Evolutionary conservation across 2,797 vertebrate species (phyloP).

Genomic region (Nannoperca australis): DNA sequence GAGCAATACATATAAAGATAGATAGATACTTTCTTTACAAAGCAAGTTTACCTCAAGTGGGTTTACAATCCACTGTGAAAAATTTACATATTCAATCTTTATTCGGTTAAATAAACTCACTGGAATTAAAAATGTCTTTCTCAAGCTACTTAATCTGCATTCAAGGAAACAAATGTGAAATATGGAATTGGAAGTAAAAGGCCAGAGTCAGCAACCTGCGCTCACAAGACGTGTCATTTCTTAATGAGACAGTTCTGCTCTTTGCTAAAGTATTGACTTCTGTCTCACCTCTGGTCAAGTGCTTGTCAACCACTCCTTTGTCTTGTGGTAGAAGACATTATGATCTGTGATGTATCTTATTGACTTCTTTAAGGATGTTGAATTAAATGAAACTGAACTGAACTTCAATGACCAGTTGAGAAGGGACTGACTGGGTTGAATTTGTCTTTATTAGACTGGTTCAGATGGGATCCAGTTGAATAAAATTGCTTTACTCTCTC

Average conservation of each 20-base stretch:
- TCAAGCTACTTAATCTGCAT: not conserved
- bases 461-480: not conserved
- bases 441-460: not conserved
- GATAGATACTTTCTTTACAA: too few species aligned
- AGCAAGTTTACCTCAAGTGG: not conserved
- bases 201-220: not conserved
- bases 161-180: not conserved
- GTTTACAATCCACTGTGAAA: conserved; percentile 4
- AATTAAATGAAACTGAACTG: not conserved
- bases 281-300: conserved; percentile 17
- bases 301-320: not conserved
- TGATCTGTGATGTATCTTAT: conserved; percentile 4
- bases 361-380: not conserved
- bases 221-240: not conserved
- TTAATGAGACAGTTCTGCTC: not conserved
- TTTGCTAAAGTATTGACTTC: conserved; percentile 15
- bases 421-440: not conserved
- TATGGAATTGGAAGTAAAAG: not conserved
- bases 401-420: not conserved
- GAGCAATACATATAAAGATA: not conserved
- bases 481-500: not conserved
- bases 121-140: not conserved
- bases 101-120: not conserved
- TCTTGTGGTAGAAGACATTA: not conserved
- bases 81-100: not conserved